These are phyloP conservation scores for Drosophila testacea DNA, from an alignment of 2,888 invertebrate genomes.

Conservation along the genomic window DNA sequence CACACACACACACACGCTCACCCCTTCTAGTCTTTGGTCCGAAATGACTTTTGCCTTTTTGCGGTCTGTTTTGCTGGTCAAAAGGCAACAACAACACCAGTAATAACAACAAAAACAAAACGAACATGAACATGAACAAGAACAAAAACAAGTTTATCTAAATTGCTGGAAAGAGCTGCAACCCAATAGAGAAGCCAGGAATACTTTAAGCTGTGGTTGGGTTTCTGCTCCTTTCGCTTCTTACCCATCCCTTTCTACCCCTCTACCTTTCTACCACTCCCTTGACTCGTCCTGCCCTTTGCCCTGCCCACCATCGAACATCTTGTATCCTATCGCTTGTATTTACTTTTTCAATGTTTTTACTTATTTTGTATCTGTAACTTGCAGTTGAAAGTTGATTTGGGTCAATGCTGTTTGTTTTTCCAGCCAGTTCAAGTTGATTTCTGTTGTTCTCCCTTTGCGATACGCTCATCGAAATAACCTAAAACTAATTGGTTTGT, in stretches of 20 bases:
- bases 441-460: constrained; percentile 35
- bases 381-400: constrained; percentile 66
- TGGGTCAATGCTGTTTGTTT: constrained; percentile 76
- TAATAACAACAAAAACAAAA: constrained; percentile 37
- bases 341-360: constrained; percentile 62
- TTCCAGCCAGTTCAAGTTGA: constrained; percentile 44
- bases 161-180: constrained; percentile 70
- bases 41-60: constrained; percentile 78
- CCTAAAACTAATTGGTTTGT: constrained; percentile 77
- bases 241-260: not conserved
- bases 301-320: not conserved
- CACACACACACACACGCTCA: constrained; percentile 4
- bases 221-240: not conserved
- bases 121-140: constrained; percentile 39
- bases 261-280: not conserved
- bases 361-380: constrained; percentile 51
- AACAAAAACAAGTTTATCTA: constrained; percentile 77
- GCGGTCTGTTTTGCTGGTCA: constrained; percentile 67
- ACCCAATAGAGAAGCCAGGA: constrained; percentile 31
- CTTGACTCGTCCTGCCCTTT: not conserved
- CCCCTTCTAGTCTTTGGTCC: constrained; percentile 32
- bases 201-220: constrained; percentile 53
- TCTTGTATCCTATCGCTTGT: constrained; percentile 28
- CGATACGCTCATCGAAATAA: constrained; percentile 54
- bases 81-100: constrained; percentile 52